These are phyloP conservation scores for Hozukius guyotensis DNA, from an alignment of 2,797 vertebrate genomes.

Conservation along the genomic window DNA sequence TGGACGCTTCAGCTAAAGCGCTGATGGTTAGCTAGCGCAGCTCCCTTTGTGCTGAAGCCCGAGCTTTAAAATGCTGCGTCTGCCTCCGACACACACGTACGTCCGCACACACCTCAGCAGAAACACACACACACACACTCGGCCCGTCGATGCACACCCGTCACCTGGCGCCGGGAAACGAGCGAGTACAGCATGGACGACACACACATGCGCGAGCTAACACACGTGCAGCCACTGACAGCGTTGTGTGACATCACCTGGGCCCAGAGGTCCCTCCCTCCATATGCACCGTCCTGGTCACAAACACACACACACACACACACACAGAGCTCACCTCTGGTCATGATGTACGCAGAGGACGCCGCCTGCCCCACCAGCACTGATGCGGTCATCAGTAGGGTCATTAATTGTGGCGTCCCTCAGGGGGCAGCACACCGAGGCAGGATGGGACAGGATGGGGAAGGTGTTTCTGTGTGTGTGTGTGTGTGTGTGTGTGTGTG, in stretches of 20 bases:
- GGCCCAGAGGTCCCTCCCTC: constrained; percentile 64
- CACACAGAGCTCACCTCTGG: constrained; percentile 25
- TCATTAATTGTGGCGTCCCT: constrained; percentile 80
- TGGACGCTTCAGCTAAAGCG: constrained; percentile 74
- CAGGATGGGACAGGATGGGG: constrained; percentile 10
- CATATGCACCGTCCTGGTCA: neutral
- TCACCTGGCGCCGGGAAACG: constrained; percentile 56
- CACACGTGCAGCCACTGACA: constrained; percentile 5
- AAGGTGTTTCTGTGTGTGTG: constrained; percentile 22
- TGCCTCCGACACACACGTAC: constrained; percentile 67
- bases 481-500: neutral
- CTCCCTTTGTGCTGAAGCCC: constrained; percentile 83
- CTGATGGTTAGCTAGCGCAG: constrained; percentile 80
- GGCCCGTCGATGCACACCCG: constrained; percentile 45
- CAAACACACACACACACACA: constrained; percentile 32
- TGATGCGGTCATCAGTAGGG: constrained; percentile 76
- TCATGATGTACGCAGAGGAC: constrained; percentile 47
- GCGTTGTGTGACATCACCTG: constrained; percentile 67
- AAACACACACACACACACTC: constrained; percentile 57
- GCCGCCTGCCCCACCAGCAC: constrained; percentile 37
- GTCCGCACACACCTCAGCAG: constrained; percentile 17
- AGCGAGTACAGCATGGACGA: neutral
- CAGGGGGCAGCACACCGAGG: constrained; percentile 22
- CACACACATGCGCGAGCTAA: constrained; percentile 5
- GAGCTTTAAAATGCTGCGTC: constrained; percentile 83